Conservation (phyloP, 1,140 invertebrate genomes). For the Lepidurus packardi region DNA sequence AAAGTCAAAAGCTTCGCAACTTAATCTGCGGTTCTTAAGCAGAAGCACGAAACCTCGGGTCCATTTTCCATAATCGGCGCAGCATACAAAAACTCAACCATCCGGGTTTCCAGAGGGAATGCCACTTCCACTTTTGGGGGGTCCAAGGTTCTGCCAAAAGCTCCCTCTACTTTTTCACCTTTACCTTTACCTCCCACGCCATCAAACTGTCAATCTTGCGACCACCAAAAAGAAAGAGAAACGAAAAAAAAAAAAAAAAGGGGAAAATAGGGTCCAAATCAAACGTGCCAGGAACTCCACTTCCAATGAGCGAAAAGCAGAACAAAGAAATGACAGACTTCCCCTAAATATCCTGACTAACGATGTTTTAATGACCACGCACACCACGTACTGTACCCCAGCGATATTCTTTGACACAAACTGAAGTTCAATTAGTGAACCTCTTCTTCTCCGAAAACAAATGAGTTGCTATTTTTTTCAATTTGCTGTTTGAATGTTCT, state of each 20-base stretch:
- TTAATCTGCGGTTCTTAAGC: constrained; percentile 21
- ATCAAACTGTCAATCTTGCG: constrained; percentile 11
- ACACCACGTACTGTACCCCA: not conserved
- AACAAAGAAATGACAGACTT: not conserved
- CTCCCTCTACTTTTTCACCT: not conserved
- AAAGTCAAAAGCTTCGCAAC: constrained; percentile 2
- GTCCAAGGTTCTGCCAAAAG: not conserved
- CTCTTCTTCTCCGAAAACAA: not conserved
- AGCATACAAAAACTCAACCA: constrained; percentile 5
- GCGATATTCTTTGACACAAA: not conserved
- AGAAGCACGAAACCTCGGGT: constrained; percentile 13
- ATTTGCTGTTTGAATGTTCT: too few species aligned
- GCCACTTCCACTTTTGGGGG: not conserved
- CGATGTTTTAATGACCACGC: constrained; percentile 9
- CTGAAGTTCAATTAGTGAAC: constrained; percentile 13
- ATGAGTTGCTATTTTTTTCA: not conserved
- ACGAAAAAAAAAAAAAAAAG: not conserved
- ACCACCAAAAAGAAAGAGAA: not conserved
- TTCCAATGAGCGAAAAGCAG: not conserved
- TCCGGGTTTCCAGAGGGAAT: not conserved
- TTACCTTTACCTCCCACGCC: constrained; percentile 11
- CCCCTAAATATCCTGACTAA: not conserved
- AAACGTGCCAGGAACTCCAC: not conserved
- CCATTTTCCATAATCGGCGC: constrained; percentile 15
- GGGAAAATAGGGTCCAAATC: not conserved